Base-by-base conservation (phyloP, 2,888 invertebrate species). In the Sympetrum striolatum region DNA sequence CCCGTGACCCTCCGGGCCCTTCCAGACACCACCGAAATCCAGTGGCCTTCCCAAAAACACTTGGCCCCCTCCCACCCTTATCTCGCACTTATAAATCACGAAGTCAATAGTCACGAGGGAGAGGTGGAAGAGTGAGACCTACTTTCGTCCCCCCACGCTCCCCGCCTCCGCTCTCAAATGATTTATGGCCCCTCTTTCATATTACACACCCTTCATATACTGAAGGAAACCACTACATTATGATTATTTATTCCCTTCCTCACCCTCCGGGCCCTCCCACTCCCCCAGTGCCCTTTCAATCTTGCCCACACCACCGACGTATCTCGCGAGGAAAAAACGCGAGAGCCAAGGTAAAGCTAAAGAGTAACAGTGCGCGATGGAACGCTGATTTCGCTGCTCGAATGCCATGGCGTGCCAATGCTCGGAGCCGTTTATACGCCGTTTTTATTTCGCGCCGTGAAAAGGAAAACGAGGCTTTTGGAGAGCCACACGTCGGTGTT, bases 201-300 rank as follows among this genome's bases (percentile, higher is more conserved):
- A 82, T 82, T 82, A 82, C 82, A 64, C 86, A 86, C 86, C 86
- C 60, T 86, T 86, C 86, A 86, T 64, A 86, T 37, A 86, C 60
- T 86, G 86, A 86, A 86, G 86, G 86, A 86, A 86, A 86, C 86
- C 86, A 86, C 86, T 86, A 86, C 86, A 86, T 86, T 60, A 86
- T 60, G 86, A 86, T 86, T 86, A 86, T 86, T 86, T 86, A 86
- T 86, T 37, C 86, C 22, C 82, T 53, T 25, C 80, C 31, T 80
- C 80, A 22, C 25, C 64, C 22, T 64, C n/a, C 22, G n/a, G 6
- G 1, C 35, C 80, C 44, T 2, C 82, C 82, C 10, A 31, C 58
- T 53, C 53, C 58, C 18, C 31, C 82, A 22, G 58, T 14, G 18
- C 35, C 25, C 82, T 82, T 53, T 31, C 82, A 18, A 58, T 31